Evolutionary conservation across 30 jellyfish, hydroid and myxozoan species (phyloP), one percentile per base, ranked within the genome.

Genomic region (Turritopsis dohrnii): DNA sequence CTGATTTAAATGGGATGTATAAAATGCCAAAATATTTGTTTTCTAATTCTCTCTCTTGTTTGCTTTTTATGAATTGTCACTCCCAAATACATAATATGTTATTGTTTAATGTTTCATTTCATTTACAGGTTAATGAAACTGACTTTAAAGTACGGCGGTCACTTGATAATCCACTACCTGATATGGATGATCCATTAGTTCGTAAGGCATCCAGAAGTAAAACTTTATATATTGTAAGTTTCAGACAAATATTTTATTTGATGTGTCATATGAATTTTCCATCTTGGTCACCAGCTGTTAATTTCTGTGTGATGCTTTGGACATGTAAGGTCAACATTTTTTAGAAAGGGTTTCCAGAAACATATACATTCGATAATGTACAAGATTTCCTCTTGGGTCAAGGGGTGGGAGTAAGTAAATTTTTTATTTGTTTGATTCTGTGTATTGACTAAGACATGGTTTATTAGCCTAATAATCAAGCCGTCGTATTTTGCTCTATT

Each of bases 311-410:
- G n/a, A n/a, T n/a, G n/a, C n/a, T n/a, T n/a, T n/a, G n/a, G n/a
- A 41, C 60, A 41, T 41, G 60, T 41, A n/a, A n/a, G n/a, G n/a
- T n/a, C n/a, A n/a, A n/a, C n/a, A n/a, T 41, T 41, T 16, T 65
- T 53, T 73, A 89, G 96, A 90, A 86, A 85, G 97, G 97, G 26
- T 90, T 90, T 80, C 97, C 97, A 17, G 84, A 88, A 1, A 81
- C 71, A 17, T 83, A 77, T 81, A 75, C 95, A 22, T 54, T 90
- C 16, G 97, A 90, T 80, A 54, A 90, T 17, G 26, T 85, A 21
- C 95, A 90, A 74, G 95, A 85, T 17, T 90, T 85, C 72, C 82
- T 90, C 52, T 95, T 75, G 76, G 89, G 77, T 16, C 84, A 85
- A 53, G 88, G 91, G 72, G 71, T 77, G 0, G 85, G 86, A 82